Percentiles rank a stretch among this genome's conserved stretches.
These are phyloP conservation scores for Actenoides lindsayi DNA, from an alignment of 2,113 vertebrate species.

Conservation along the genomic window DNA sequence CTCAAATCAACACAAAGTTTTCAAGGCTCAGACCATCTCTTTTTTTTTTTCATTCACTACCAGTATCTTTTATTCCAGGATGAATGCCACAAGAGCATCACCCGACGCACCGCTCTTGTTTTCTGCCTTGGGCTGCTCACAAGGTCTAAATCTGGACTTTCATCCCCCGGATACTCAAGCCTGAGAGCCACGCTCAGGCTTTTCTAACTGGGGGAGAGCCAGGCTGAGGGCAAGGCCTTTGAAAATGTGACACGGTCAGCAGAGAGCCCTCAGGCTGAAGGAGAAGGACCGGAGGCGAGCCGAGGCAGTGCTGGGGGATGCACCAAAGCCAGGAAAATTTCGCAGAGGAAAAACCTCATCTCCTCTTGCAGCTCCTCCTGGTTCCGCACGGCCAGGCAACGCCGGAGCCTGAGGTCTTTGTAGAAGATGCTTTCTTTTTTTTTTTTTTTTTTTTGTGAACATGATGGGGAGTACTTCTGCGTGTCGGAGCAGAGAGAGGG, in stretches of 20 bases:
- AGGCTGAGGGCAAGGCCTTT: not conserved
- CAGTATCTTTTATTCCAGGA: not conserved
- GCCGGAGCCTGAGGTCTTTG: not conserved
- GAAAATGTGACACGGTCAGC: accelerated
- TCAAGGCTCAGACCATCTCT: not conserved
- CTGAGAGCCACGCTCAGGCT: not conserved
- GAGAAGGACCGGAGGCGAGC: not conserved
- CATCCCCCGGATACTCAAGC: not conserved
- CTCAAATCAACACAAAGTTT: not conserved
- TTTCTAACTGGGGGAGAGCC: not conserved
- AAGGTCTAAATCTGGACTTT: not conserved
- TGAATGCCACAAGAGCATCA: not conserved
- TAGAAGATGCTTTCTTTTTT: not conserved
- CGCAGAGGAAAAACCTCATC: not conserved
- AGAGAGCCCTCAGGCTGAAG: not conserved
- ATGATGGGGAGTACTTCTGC: not conserved
- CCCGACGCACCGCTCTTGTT: not conserved
- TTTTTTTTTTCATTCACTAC: not conserved
- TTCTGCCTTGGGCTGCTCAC: not conserved
- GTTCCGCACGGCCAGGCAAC: accelerated
- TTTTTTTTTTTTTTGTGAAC: not conserved
- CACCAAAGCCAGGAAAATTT: not conserved
- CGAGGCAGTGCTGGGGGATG: not conserved
- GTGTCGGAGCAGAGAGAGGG: not conserved
- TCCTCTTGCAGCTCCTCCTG: not conserved